Base-by-base conservation (phyloP, 2,113 vertebrate species). In the Phoenicopterus ruber region DNA sequence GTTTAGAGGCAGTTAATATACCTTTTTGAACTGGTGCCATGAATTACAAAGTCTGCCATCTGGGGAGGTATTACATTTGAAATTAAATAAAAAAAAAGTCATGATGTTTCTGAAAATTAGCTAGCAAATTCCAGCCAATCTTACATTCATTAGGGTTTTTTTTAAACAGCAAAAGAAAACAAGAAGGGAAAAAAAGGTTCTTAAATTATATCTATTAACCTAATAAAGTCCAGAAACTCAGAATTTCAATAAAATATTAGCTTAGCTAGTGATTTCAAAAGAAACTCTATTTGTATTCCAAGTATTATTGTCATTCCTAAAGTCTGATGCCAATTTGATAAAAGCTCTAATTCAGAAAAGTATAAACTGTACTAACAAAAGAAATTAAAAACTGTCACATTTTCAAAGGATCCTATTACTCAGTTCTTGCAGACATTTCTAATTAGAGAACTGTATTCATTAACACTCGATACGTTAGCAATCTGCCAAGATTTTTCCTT, bases 1-100 rank as follows among this genome's bases (percentile, higher is more conserved):
- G 80, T 96, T 97, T 95, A 98, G 96, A 93, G 95, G 97, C 91
- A 95, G 94, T 97, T 98, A 97, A 98, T 98, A 97, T 85, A 98
- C 89, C 94, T 98, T 98, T 95, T 98, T 98, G 97, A 98, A 98
- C 97, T 86, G 34, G 91, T 97, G 98, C 98, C 98, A 98, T 94
- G 89, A 98, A 98, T 97, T 98, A 98, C 97, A 97, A 97, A 97
- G 91, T 92, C 94, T 97, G 74, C 90, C 97, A 97, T 98, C 98
- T 98, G 98, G 97, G 96, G 97, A 98, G 94, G 98, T 96, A 98
- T 98, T 98, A 97, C 62, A 87, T 97, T 97, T 97, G 96, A 97
- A 97, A 96, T 95, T 88, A 93, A 96, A 93, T 46, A 18, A 42
- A 65, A 72, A 96, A 97, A 96, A 93, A 96, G 74, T 95, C 82